Conservation (phyloP, 2,888 invertebrate species). For the Drosophila rellima region DNA sequence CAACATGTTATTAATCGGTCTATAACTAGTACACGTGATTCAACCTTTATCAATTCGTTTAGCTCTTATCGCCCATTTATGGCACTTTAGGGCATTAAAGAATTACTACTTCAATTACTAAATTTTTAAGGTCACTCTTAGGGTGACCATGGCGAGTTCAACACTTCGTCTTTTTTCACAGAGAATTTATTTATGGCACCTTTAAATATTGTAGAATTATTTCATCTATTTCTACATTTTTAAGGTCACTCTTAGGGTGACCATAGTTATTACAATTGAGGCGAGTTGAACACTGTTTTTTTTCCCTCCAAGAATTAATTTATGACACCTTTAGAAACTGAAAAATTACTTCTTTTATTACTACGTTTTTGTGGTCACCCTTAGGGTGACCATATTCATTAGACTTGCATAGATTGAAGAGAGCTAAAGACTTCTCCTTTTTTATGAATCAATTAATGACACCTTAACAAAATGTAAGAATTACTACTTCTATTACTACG, state of each 20-base stretch:
- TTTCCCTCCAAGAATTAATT: constrained; percentile 1
- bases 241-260: constrained; percentile 10
- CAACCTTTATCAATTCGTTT: constrained; percentile 2
- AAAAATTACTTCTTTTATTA: background rate
- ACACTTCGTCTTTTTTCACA: too few relatives aligned
- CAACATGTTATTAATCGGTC: constrained; percentile 10
- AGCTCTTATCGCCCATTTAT: constrained; percentile 8
- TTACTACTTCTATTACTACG: too few relatives aligned
- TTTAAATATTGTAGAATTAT: background rate
- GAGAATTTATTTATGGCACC: background rate
- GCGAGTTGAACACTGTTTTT: too few relatives aligned
- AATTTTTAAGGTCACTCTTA: background rate
- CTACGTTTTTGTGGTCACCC: background rate
- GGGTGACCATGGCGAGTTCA: background rate
- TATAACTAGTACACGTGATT: constrained; percentile 18
- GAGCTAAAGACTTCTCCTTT: background rate
- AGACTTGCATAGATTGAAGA: background rate
- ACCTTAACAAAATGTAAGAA: too few relatives aligned
- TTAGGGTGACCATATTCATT: constrained; percentile 1
- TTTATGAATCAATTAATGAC: too few relatives aligned
- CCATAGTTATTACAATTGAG: background rate
- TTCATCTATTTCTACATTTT: background rate
- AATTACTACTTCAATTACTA: background rate
- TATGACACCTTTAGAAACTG: background rate
- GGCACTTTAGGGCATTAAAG: background rate